These are phyloP conservation scores for Nesospiza acunhae DNA, from an alignment of 2,113 vertebrate genomes.

Conservation along the genomic window DNA sequence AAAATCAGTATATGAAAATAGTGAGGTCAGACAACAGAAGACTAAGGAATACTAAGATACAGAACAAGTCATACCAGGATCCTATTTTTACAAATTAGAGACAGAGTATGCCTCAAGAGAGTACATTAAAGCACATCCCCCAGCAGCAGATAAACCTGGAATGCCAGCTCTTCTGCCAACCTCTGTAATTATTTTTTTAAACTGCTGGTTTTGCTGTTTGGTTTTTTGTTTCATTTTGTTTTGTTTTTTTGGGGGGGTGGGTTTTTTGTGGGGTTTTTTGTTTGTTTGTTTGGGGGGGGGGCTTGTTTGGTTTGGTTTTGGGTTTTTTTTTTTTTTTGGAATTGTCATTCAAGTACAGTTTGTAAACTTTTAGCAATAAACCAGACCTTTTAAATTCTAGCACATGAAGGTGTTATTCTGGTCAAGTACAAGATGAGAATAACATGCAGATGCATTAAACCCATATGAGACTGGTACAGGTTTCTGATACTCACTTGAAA, in stretches of 20 bases:
- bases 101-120: not conserved
- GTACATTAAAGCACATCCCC: not conserved
- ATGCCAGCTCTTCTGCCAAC: not conserved
- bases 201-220: not conserved
- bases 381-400: not conserved
- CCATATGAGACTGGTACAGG: not conserved
- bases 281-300: not conserved
- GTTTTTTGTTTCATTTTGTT: not conserved
- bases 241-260: not conserved
- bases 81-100: slow-evolving; percentile 26
- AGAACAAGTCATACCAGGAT: slow-evolving; percentile 27
- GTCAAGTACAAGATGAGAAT: not conserved
- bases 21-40: slow-evolving; percentile 27
- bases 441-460: not conserved
- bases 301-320: not conserved
- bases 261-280: not conserved
- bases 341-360: not conserved
- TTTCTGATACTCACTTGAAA: not conserved
- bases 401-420: not conserved
- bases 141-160: not conserved
- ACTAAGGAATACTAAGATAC: slow-evolving; percentile 22
- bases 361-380: not conserved
- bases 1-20: not conserved
- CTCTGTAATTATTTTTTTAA: not conserved
- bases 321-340: not conserved